These are phyloP conservation scores for Hypotaenidia okinawae DNA, from an alignment of 2,797 vertebrate genomes.

Conservation along the genomic window DNA sequence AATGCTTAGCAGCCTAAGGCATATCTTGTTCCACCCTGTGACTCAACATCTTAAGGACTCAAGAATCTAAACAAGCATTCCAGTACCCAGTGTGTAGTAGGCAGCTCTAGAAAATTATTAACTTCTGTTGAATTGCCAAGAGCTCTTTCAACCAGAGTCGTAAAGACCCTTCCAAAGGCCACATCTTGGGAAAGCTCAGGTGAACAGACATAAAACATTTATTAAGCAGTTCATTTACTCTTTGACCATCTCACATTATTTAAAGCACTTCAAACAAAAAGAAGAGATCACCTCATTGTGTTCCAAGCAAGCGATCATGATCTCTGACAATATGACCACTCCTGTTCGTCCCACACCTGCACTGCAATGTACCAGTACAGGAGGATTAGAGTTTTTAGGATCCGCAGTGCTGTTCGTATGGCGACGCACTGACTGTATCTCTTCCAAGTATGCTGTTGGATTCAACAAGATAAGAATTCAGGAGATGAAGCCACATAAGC, in stretches of 20 bases:
- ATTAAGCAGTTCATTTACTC: neutral
- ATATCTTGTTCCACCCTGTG: neutral
- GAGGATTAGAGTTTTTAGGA: constrained; percentile 84
- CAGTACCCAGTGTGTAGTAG: neutral
- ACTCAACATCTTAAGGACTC: neutral
- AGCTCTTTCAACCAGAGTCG: neutral
- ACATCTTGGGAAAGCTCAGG: neutral
- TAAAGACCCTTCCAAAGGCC: neutral
- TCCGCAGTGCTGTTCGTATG: constrained; percentile 94
- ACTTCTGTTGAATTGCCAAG: neutral
- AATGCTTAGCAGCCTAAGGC: neutral
- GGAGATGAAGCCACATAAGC: neutral
- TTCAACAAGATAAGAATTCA: neutral
- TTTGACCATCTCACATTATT: neutral
- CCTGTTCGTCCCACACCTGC: constrained; percentile 94
- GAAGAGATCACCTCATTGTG: constrained; percentile 90
- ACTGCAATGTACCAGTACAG: constrained; percentile 94
- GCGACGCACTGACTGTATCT: constrained; percentile 96
- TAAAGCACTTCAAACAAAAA: neutral
- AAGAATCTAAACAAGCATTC: neutral
- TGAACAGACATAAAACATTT: neutral
- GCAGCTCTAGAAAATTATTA: constrained; percentile 1
- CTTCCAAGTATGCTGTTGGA: constrained; percentile 90
- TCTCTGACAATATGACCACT: constrained; percentile 92
- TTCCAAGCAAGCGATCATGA: constrained; percentile 97